These are phyloP conservation scores for Ctenodactylus gundi DNA, from an alignment of 2,113 vertebrate genomes.

Conservation along the genomic window DNA sequence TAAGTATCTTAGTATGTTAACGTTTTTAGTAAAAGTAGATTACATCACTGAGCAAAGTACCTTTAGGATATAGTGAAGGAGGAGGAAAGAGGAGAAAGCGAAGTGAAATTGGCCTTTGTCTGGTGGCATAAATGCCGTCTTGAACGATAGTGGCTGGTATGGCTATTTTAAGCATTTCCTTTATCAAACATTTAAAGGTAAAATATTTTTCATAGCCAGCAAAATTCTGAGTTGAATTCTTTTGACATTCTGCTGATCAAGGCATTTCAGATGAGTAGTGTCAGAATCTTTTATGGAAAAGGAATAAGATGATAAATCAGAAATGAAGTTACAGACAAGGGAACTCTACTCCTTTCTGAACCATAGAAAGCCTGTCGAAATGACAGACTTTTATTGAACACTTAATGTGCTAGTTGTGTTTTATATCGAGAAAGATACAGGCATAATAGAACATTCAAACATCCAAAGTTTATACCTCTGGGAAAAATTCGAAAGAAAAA, in stretches of 20 bases:
- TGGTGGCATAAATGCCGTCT: not conserved
- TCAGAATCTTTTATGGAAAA: slow-evolving; percentile 12
- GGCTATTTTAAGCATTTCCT: slow-evolving; percentile 71
- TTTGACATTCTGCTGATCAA: slow-evolving; percentile 67
- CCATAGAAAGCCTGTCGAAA: not conserved
- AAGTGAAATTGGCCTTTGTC: slow-evolving; percentile 31
- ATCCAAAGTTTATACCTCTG: not conserved
- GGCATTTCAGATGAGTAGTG: slow-evolving; percentile 38
- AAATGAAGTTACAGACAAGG: not conserved
- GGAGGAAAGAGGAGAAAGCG: not conserved
- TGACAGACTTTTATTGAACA: not conserved
- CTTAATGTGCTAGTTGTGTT: not conserved
- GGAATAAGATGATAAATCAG: not conserved
- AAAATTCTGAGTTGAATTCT: slow-evolving; percentile 59
- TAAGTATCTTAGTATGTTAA: not conserved
- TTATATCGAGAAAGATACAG: slow-evolving; percentile 15
- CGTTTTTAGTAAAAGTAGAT: not conserved
- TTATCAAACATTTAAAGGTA: slow-evolving; percentile 76
- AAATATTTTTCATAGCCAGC: slow-evolving; percentile 52
- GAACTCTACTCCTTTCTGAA: not conserved
- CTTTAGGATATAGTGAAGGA: not conserved
- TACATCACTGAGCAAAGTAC: not conserved
- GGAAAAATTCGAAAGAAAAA: slow-evolving; percentile 18
- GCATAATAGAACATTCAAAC: not conserved
- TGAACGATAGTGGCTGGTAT: slow-evolving; percentile 38